Evolutionary conservation across 1,140 invertebrate genomes (phyloP).

Genomic region (Aphelinus atriplicis): DNA sequence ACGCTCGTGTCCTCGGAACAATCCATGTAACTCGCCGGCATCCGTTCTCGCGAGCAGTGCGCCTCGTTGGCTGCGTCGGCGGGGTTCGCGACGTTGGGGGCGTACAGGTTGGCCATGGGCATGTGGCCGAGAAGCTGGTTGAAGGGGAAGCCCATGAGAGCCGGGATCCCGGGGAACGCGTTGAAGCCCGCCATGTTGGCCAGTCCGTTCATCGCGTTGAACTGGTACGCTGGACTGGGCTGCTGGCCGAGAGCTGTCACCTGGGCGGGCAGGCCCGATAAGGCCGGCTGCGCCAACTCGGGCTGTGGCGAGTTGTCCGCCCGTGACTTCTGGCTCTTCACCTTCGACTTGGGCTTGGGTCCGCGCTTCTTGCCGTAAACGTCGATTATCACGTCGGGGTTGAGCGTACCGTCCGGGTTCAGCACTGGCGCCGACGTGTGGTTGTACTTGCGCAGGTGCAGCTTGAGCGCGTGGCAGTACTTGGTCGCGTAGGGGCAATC

Average conservation of each 20-base stretch:
- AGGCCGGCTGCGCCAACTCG: background rate
- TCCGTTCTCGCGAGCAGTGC: background rate
- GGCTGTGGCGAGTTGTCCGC: no score
- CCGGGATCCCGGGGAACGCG: background rate
- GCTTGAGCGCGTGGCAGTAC: slow-evolving; percentile 96
- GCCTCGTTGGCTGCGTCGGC: background rate
- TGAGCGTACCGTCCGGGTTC: slow-evolving; percentile 87
- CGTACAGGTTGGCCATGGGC: slow-evolving; percentile 34
- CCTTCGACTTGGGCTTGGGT: slow-evolving; percentile 70
- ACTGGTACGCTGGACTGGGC: background rate
- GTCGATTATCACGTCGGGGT: slow-evolving; percentile 87
- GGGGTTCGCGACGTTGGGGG: background rate
- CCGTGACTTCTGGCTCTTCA: no score
- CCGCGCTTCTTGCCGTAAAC: slow-evolving; percentile 89
- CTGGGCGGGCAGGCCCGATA: background rate
- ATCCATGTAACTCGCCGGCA: background rate
- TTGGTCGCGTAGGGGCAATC: slow-evolving; percentile 98
- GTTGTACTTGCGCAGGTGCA: slow-evolving; percentile 92
- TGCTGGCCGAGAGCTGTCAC: slow-evolving; percentile 4
- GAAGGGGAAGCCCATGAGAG: slow-evolving; percentile 40
- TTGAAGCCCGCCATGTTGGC: background rate
- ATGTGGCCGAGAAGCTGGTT: slow-evolving; percentile 42
- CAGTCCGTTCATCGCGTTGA: slow-evolving; percentile 7
- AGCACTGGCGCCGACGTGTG: slow-evolving; percentile 88
- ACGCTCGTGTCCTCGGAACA: background rate